Base-by-base conservation (phyloP, 1,140 invertebrate genomes). In the Rhynchophorus ferrugineus region DNA sequence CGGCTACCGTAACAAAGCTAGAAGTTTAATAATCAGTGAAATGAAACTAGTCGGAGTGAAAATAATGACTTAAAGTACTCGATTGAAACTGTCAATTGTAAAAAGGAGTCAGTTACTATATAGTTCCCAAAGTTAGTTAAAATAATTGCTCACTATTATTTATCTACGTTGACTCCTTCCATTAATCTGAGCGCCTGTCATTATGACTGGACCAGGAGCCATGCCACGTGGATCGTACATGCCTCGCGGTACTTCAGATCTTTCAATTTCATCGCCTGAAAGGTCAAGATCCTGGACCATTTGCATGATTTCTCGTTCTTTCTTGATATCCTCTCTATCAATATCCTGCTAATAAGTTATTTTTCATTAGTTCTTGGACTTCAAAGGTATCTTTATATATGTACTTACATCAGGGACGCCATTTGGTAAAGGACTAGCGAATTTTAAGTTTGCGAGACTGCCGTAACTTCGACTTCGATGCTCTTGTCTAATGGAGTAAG, bases 401-500 rank as follows among this genome's bases (percentile, higher is more conserved):
- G 38, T 18, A 64, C 74, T 75, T 62, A 79, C 77, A 67, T 78
- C 75, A 44, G 62, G 57, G 16, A 46, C 41, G 38, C 68, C 68
- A 43, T 70, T 70, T 0, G 68, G 68, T 22, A 78, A 78, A 11
- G 78, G 77, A 60, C 81, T 82, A 46, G 83, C 83, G 68, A 87
- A 87, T 68, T 86, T 85, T 16, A 94, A 71, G 63, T 90, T 93
- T 17, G 91, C 89, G 61, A 95, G 71, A 39, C 87, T 91, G 39
- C 89, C 90, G 69, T 92, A 89, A 56, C 89, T 93, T 36, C 91
- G 77, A 63, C 89, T 91, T 41, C 90, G 78, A 68, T 94, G 90
- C 66, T 94, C 91, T 64, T 94, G 90, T 41, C 91, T 75, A 61
- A 95, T 95, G 43, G 90, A 93, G 71, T 95, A 93, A 9, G 89